Conservation (phyloP, 2,797 vertebrate genomes). For the Pyrocephalus nanus region DNA sequence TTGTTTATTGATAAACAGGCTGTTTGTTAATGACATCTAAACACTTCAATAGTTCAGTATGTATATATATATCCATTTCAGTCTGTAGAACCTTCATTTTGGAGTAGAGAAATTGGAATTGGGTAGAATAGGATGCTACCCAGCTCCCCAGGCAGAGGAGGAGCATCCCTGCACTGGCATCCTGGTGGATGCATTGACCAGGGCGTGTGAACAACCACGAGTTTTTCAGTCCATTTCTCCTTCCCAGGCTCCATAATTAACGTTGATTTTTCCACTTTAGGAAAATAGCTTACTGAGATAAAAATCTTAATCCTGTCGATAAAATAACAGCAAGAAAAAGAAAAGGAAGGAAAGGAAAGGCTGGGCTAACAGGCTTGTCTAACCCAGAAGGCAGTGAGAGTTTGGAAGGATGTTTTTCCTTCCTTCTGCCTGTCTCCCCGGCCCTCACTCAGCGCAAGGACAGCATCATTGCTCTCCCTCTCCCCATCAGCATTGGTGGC, state of each 20-base stretch:
- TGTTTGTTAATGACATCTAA: neutral
- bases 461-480: slow-evolving; percentile 35
- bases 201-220: rapidly evolving
- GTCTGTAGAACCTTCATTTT: neutral
- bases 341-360: neutral
- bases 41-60: neutral
- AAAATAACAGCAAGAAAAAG: neutral
- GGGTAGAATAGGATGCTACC: neutral
- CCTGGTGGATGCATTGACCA: neutral
- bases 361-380: slow-evolving; percentile 8
- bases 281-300: slow-evolving; percentile 1
- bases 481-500: slow-evolving; percentile 73
- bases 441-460: neutral
- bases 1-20: neutral
- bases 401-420: slow-evolving; percentile 28
- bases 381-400: neutral
- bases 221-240: neutral
- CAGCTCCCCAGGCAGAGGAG: neutral
- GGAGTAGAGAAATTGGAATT: neutral
- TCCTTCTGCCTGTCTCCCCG: neutral
- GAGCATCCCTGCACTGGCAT: neutral
- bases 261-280: slow-evolving; percentile 24
- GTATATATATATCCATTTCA: neutral
- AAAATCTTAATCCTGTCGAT: slow-evolving; percentile 47
- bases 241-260: neutral